Evolutionary conservation across 2,888 invertebrate genomes (phyloP), one percentile per base, ranked within the genome.

Genomic region (Laothoe populi): DNA sequence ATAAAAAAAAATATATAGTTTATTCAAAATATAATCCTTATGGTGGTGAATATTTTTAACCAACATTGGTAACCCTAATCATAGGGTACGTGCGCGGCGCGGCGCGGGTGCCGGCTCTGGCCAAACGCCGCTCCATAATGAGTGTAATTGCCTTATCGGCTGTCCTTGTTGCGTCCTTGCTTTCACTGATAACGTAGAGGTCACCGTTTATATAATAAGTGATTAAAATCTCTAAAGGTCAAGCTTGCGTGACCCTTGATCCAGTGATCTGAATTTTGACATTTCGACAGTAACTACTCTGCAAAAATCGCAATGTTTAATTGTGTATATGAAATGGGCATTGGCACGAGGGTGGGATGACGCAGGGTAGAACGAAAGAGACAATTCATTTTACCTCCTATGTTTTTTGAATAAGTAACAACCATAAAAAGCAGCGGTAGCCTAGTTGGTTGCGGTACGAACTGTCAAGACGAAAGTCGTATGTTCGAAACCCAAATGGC

Each of bases 111-210:
- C 78, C 70, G 72, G 73, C 67, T 63, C 68, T 26, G 40, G 63
- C 42, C 60, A 57, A 60, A 40, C 60, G 73, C 76, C 83, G 79
- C 75, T 77, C 81, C 76, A 80, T 86, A 87, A 88, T 88, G 78
- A 83, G 82, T 79, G 76, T 84, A 87, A 87, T 90, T 87, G 84
- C 82, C 75, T 84, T 88, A 88, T 84, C 86, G 70, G 73, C 74
- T 72, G 87, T 88, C 90, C 89, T 90, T 89, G 85, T 78, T 78
- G 66, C 81, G 90, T 88, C 90, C 90, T 91, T 90, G 87, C 90
- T 90, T 92, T 92, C 90, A 90, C 89, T 91, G 91, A 92, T 92
- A 92, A 88, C 86, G 78, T 75, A 77, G 77, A 74, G 74, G 78
- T 79, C 79, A 83, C 79, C 75, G 78, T 77, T 83, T 84, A 83